Percentiles rank a stretch among this genome's conserved stretches.
Conservation (phyloP, 2,113 vertebrate genomes). For the Hydropotes inermis region DNA sequence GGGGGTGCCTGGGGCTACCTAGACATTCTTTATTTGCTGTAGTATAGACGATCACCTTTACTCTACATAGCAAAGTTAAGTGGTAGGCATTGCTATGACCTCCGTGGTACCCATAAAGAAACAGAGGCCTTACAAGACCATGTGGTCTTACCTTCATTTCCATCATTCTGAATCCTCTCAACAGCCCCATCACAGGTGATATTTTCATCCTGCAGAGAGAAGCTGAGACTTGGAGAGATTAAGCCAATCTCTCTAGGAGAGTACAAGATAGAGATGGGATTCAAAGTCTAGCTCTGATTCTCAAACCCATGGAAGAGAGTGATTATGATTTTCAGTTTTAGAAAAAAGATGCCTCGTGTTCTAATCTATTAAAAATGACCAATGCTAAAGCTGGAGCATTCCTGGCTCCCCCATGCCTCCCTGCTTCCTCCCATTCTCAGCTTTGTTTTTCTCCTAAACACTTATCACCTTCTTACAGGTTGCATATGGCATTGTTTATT, state of each 20-base stretch:
- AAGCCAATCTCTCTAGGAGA: not conserved
- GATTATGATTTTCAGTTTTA: not conserved
- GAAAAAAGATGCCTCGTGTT: not conserved
- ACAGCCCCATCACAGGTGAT: fast-evolving
- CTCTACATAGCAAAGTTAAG: not conserved
- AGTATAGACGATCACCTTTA: not conserved
- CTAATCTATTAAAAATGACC: not conserved
- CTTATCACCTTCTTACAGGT: not conserved
- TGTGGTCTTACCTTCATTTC: not conserved
- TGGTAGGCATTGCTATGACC: not conserved
- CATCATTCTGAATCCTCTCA: not conserved
- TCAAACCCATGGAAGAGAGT: not conserved
- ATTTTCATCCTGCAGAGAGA: not conserved
- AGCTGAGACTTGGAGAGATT: not conserved
- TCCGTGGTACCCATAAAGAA: not conserved
- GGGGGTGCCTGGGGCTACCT: not conserved
- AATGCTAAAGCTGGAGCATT: not conserved
- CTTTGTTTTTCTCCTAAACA: not conserved
- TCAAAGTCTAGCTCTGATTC: not conserved
- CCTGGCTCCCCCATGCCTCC: fast-evolving
- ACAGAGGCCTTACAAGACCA: not conserved
- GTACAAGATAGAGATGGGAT: not conserved
- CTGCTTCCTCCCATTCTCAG: not conserved
- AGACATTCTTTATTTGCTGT: not conserved
- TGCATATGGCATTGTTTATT: not conserved